Evolutionary conservation across 2,888 invertebrate genomes (phyloP).

Genomic region (Lepidonotus clava): DNA sequence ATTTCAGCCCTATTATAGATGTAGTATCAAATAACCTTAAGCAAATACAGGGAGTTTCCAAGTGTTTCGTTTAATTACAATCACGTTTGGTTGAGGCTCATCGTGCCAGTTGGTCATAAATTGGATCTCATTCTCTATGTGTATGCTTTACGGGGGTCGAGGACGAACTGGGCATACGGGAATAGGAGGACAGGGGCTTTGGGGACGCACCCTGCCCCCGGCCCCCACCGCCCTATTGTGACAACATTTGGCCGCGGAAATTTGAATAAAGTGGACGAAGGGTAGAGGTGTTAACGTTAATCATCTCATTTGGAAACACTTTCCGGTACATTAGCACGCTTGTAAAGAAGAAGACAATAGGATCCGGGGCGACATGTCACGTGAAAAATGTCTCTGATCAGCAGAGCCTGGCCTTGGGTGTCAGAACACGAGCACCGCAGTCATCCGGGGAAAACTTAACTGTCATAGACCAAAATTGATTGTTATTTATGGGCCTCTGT

Average conservation of each 20-base stretch:
- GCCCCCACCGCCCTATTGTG: constrained; percentile 2
- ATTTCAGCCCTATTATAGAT: too few species aligned
- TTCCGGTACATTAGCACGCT: neutral
- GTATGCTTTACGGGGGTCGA: neutral
- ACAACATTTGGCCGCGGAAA: constrained; percentile 17
- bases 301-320: constrained; percentile 43
- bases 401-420: neutral
- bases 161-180: neutral
- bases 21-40: neutral
- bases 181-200: neutral
- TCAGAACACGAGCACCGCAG: neutral
- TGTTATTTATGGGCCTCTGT: too few species aligned
- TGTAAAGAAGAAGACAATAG: constrained; percentile 4
- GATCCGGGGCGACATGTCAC: neutral
- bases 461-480: too few species aligned
- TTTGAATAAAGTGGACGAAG: neutral
- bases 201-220: neutral
- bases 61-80: neutral
- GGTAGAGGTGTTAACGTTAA: constrained; percentile 12
- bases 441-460: neutral
- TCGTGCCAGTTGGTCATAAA: neutral
- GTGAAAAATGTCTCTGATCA: neutral
- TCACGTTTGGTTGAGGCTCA: neutral
- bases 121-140: neutral
- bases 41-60: neutral